Evolutionary conservation across 2,113 vertebrate species (phyloP).

Genomic region (Oxyura jamaicensis): DNA sequence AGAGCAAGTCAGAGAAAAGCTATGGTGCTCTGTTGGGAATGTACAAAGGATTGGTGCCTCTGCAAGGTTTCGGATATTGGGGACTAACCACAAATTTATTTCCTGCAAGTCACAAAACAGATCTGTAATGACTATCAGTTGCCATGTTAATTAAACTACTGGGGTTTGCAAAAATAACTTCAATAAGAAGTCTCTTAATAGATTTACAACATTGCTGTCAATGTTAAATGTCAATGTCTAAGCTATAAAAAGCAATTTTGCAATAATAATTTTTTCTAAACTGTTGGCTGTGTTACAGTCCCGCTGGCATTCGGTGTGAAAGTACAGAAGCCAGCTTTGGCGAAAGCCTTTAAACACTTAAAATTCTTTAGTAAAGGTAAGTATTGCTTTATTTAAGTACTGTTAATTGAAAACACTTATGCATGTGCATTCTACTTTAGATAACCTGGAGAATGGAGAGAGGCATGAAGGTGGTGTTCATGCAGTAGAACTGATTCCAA

Average conservation of each 20-base stretch:
- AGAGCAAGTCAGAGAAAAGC: background rate
- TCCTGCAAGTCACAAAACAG: background rate
- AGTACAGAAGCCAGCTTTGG: background rate
- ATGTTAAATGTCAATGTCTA: background rate
- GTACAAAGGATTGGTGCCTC: background rate
- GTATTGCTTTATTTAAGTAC: background rate
- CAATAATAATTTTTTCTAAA: background rate
- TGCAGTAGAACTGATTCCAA: slow-evolving; percentile 67
- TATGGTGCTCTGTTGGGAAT: background rate
- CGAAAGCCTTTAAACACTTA: background rate
- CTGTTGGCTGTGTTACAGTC: background rate
- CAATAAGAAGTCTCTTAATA: background rate
- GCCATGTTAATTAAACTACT: background rate
- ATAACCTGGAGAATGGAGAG: slow-evolving; percentile 80
- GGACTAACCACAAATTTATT: background rate
- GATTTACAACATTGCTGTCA: background rate
- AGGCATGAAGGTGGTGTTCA: slow-evolving; percentile 65
- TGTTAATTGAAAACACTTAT: background rate
- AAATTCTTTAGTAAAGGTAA: background rate
- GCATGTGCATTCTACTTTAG: slow-evolving; percentile 73
- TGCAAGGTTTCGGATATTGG: background rate
- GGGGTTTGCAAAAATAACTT: background rate
- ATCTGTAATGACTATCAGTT: background rate
- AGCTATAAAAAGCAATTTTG: background rate
- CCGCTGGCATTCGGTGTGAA: background rate